Percentiles rank a stretch among this genome's conserved stretches.
Conservation (phyloP, 2,888 invertebrate species). For the Platyscelio sp. region DNA sequence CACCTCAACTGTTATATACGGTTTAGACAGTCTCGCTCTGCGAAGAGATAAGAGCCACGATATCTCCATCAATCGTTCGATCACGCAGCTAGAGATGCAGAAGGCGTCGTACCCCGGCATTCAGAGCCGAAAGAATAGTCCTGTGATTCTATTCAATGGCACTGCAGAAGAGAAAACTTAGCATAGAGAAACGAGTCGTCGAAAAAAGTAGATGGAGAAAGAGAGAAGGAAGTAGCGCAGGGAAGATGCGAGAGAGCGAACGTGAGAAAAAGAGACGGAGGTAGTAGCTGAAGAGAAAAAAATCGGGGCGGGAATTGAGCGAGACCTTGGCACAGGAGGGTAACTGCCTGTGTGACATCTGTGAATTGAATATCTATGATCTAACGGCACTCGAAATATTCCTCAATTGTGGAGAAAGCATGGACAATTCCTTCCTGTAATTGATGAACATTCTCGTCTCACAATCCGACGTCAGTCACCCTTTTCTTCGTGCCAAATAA, state of each 20-base stretch:
- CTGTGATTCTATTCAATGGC: slow-evolving; percentile 83
- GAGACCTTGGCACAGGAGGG: slow-evolving; percentile 71
- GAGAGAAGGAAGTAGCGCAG: background rate
- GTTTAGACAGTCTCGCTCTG: slow-evolving; percentile 39
- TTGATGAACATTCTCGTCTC: slow-evolving; percentile 80
- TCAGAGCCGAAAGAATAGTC: slow-evolving; percentile 82
- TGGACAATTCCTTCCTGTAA: slow-evolving; percentile 73
- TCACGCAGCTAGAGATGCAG: slow-evolving; percentile 76
- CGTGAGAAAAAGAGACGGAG: slow-evolving; percentile 16
- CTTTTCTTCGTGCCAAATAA: background rate
- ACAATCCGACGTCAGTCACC: slow-evolving; percentile 21
- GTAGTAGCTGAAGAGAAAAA: slow-evolving; percentile 14
- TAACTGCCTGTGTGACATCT: slow-evolving; percentile 77
- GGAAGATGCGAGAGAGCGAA: slow-evolving; percentile 5
- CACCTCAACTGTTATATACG: too few species aligned
- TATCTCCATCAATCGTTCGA: slow-evolving; percentile 81
- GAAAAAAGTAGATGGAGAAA: slow-evolving; percentile 55
- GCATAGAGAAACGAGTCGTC: slow-evolving; percentile 66
- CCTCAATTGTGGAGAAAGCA: slow-evolving; percentile 82
- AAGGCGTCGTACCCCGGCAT: slow-evolving; percentile 73
- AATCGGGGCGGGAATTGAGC: slow-evolving; percentile 64
- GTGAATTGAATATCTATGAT: slow-evolving; percentile 82
- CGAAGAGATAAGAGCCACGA: slow-evolving; percentile 81
- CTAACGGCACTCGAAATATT: slow-evolving; percentile 78
- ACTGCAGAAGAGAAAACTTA: slow-evolving; percentile 71